A percentile compares a stretch with the other conserved stretches of the same genome.
phyloP scores from a whole-genome alignment of 2,113 vertebrate genomes.

The Orycteropus afer region DNA sequence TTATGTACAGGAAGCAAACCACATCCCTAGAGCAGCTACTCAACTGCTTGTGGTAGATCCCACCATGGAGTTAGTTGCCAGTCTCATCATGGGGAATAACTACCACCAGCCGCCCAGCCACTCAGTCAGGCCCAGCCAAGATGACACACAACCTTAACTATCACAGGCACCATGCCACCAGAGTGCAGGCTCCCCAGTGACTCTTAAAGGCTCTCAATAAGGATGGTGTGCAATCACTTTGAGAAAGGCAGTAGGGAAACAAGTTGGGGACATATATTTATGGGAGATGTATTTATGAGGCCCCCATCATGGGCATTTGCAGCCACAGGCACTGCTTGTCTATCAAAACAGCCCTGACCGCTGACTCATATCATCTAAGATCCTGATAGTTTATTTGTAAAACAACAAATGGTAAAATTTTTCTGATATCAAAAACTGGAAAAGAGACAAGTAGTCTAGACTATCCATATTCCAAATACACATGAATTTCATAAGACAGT shows the following conservation, averaged over 20 bases:
- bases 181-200: background rate
- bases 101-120: too few species aligned
- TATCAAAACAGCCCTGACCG: background rate
- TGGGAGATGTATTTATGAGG: background rate
- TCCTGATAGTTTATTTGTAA: background rate
- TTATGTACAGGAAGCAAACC: too few species aligned
- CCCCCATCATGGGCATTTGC: background rate
- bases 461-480: background rate
- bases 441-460: background rate
- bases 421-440: background rate
- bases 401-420: background rate
- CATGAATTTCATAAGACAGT: background rate
- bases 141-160: too few species aligned
- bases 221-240: background rate
- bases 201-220: background rate
- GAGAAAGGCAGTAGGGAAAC: background rate
- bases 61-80: too few species aligned
- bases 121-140: too few species aligned
- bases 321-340: background rate
- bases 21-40: too few species aligned
- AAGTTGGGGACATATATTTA: background rate
- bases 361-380: background rate
- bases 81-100: too few species aligned
- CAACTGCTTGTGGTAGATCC: too few species aligned
- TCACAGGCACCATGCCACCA: too few species aligned